Evolutionary conservation across 2,888 invertebrate genomes (phyloP).

Genomic region (Synergus japonicus): DNA sequence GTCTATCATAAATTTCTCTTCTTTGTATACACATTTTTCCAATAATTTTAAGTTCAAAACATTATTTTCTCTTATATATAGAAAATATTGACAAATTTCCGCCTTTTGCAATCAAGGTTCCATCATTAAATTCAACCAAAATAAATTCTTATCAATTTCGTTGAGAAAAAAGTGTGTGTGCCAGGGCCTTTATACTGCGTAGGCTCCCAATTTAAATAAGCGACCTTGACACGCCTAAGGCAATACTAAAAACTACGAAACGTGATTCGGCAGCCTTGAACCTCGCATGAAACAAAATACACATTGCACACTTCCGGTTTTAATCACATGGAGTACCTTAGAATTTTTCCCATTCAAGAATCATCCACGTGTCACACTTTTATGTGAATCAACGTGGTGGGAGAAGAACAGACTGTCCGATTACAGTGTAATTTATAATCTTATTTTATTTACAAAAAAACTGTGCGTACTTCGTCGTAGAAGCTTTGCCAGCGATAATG

Average conservation of each 20-base stretch:
- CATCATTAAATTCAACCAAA: neutral
- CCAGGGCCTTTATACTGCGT: slow-evolving; percentile 7
- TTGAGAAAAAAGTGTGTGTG: slow-evolving; percentile 11
- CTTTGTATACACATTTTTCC: neutral
- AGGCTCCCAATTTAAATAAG: slow-evolving; percentile 13
- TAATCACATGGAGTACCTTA: slow-evolving; percentile 45
- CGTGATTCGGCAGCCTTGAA: slow-evolving; percentile 49
- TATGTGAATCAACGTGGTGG: neutral
- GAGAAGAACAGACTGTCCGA: slow-evolving; percentile 31
- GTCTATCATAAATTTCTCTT: neutral
- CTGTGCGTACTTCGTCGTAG: neutral
- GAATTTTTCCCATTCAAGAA: slow-evolving; percentile 6
- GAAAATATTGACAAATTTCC: neutral
- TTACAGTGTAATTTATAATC: slow-evolving; percentile 39
- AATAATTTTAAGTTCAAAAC: neutral
- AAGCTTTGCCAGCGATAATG: slow-evolving; percentile 17
- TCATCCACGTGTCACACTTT: neutral
- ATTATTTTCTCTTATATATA: neutral
- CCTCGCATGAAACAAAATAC: slow-evolving; percentile 46
- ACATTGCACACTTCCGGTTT: slow-evolving; percentile 41
- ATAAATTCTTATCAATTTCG: neutral
- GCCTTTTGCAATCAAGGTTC: neutral
- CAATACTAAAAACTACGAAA: slow-evolving; percentile 23
- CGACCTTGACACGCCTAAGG: slow-evolving; percentile 17
- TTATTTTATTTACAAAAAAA: slow-evolving; percentile 26